Percentiles rank a stretch among this genome's conserved stretches.
phyloP scores from a whole-genome alignment of 2,888 invertebrate species.

The Pandemis heparana region DNA sequence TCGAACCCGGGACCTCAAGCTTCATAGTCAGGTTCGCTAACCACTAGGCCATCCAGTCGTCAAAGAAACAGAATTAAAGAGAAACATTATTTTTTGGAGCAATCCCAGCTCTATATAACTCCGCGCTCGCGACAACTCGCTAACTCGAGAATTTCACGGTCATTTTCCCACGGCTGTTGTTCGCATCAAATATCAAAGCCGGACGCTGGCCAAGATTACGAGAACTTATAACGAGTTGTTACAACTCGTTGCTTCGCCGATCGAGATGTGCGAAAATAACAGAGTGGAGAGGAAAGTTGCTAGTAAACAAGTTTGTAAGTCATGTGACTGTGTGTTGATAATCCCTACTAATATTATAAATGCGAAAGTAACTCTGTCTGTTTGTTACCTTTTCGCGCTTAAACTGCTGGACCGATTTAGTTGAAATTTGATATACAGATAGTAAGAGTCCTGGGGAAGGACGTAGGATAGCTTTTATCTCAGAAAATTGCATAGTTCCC shows the following conservation, averaged over 20 bases:
- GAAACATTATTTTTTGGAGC: neutral
- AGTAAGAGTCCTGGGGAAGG: too few relatives aligned
- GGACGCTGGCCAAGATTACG: conserved; percentile 26
- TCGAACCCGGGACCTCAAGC: too few relatives aligned
- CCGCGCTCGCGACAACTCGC: conserved; percentile 1
- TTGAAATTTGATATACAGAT: too few relatives aligned
- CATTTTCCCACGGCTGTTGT: conserved; percentile 34
- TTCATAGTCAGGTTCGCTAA: too few relatives aligned
- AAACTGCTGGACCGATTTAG: too few relatives aligned
- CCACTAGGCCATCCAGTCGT: too few relatives aligned
- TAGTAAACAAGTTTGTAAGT: neutral
- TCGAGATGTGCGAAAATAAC: conserved; percentile 5
- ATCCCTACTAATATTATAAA: too few relatives aligned
- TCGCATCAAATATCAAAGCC: conserved; percentile 26
- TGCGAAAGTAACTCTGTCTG: too few relatives aligned
- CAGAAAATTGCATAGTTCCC: too few relatives aligned
- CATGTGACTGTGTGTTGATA: neutral
- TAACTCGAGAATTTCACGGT: conserved; percentile 17
- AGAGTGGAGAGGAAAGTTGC: neutral
- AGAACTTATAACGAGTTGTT: conserved; percentile 33
- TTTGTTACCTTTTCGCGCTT: too few relatives aligned
- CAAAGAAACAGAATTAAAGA: too few relatives aligned
- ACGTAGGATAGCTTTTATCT: too few relatives aligned
- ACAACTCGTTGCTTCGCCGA: conserved; percentile 17
- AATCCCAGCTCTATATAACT: neutral